These are phyloP conservation scores for Auanema sp. DNA, from an alignment of 2,888 invertebrate genomes.

Conservation along the genomic window DNA sequence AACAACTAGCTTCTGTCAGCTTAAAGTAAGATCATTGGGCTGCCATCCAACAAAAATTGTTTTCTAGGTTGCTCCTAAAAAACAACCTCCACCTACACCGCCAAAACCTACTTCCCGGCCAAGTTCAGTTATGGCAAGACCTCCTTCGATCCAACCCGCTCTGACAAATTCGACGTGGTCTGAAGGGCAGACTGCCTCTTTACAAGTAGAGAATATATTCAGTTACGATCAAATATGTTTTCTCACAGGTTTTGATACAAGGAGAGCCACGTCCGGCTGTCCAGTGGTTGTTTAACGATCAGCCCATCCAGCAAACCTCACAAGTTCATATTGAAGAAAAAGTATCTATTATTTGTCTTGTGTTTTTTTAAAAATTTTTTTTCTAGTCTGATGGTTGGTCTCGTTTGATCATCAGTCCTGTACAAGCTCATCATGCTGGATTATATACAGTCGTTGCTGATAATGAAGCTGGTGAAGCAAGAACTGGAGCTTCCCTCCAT, in stretches of 20 bases:
- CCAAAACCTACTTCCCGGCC: constrained; percentile 23
- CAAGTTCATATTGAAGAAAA: constrained; percentile 34
- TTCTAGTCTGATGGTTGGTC: constrained; percentile 62
- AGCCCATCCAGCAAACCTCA: constrained; percentile 33
- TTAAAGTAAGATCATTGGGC: constrained; percentile 42
- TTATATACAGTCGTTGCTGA: constrained; percentile 81
- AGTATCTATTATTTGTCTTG: background rate
- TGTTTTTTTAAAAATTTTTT: constrained; percentile 1
- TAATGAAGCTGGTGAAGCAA: constrained; percentile 88
- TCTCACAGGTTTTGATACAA: constrained; percentile 40
- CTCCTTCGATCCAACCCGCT: constrained; percentile 55
- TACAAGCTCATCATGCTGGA: constrained; percentile 64
- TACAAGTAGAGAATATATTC: constrained; percentile 30
- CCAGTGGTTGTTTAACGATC: constrained; percentile 59
- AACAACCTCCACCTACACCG: constrained; percentile 21
- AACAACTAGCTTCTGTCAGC: constrained; percentile 56
- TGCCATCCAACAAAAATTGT: background rate
- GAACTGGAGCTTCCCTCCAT: constrained; percentile 79
- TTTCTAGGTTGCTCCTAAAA: constrained; percentile 20
- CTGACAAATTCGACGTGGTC: constrained; percentile 53
- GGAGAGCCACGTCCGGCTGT: constrained; percentile 59
- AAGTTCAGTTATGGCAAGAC: constrained; percentile 17
- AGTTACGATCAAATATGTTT: background rate
- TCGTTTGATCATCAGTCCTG: constrained; percentile 42
- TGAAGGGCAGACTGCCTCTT: constrained; percentile 50